Evolutionary conservation across 2,888 invertebrate genomes (phyloP).

Genomic region (Sympetrum striolatum): DNA sequence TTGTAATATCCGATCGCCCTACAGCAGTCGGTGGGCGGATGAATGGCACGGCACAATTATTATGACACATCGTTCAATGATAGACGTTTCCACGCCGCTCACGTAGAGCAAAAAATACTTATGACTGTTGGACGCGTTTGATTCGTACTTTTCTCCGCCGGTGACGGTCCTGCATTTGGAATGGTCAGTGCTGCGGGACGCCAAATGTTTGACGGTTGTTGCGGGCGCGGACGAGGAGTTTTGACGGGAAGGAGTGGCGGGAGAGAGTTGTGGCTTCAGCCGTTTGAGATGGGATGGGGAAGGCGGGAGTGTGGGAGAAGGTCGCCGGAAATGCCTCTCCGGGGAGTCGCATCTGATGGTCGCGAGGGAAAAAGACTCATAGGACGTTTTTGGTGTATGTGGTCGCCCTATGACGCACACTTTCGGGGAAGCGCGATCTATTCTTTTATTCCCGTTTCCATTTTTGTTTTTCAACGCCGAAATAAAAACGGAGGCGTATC

Average conservation of each 20-base stretch:
- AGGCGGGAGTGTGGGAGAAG: background rate
- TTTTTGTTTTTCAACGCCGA: background rate
- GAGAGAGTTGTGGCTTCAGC: background rate
- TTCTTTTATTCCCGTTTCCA: background rate
- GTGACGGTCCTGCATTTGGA: conserved; percentile 23
- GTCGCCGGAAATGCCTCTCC: conserved; percentile 41
- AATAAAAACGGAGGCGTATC: background rate
- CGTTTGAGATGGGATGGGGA: background rate
- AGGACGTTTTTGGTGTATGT: conserved; percentile 29
- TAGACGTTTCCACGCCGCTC: background rate
- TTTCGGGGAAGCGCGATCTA: background rate
- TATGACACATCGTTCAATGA: background rate
- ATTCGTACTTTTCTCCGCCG: background rate
- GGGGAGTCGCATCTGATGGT: conserved; percentile 31
- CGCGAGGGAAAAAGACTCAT: conserved; percentile 37
- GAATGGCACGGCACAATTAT: background rate
- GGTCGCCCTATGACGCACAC: conserved; percentile 15
- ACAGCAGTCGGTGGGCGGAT: background rate
- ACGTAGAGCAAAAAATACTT: background rate
- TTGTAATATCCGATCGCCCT: background rate
- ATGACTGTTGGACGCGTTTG: conserved; percentile 17
- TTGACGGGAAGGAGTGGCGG: background rate
- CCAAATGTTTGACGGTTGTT: conserved; percentile 9
- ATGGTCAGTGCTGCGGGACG: conserved; percentile 28
- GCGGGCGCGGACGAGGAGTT: background rate